Base-by-base conservation (phyloP, 2,888 invertebrate genomes). In the Nemoura dubitans region DNA sequence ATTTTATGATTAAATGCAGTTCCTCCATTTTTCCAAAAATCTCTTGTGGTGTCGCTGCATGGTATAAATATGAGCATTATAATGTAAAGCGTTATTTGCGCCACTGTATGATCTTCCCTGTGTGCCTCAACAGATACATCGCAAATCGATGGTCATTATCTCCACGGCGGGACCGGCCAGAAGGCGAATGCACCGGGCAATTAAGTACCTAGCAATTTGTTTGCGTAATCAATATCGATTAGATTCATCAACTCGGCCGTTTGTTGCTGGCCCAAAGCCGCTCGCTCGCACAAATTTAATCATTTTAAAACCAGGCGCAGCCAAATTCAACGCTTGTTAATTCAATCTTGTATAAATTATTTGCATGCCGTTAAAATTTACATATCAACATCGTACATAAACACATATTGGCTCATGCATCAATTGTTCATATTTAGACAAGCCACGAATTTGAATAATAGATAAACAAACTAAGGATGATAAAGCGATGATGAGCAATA, bases 401-500 rank as follows among this genome's bases (percentile, higher is more conserved):
- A 59, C 59, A 59, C 59, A 59, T 59, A 59, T 59, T 59, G 59
- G 59, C 21, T 7, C 21, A 59, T 59, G 21, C 59, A 21, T 59
- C 59, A 59, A 21, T 59, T 59, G 59, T 59, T 59, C 59, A 21
- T 59, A 21, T 59, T 59, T 59, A 59, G 59, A 21, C 59, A 59
- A 14, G 59, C 21, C 21, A 21, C 14, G 59, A 59, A 59, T 59
- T 59, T 59, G 59, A 59, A 59, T 59, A 59, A 59, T 59, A 16
- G 59, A 59, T 59, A 59, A 59, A 59, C 59, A 59, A 59, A 59
- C n/a, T 59, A 59, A 59, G 59, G 59, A 59, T 59, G 59, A 14
- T 59, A 59, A 21, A 59, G 21, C 10, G 36, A 36, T 36, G 36
- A 21, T 21, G 59, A 59, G 59, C 21, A 59, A 59, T 59, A 21